These are phyloP conservation scores for Rachycentron canadum DNA, from an alignment of 2,797 vertebrate species.

Conservation along the genomic window DNA sequence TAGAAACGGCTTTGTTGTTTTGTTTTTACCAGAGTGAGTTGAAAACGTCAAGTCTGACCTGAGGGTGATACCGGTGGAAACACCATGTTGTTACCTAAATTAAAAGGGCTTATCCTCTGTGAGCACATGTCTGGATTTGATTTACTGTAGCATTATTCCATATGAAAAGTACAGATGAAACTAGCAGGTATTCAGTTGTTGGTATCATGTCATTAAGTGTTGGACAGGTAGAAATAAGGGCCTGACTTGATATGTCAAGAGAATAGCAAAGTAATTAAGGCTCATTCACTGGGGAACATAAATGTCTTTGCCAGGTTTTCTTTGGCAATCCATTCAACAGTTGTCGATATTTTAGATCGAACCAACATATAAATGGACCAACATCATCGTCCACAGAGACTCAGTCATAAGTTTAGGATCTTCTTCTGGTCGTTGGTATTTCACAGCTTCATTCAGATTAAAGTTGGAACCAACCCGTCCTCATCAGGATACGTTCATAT, in stretches of 20 bases:
- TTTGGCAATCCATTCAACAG: too few species aligned
- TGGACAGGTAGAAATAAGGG: too few species aligned
- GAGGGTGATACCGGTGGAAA: constrained; percentile 41
- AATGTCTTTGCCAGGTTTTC: not conserved
- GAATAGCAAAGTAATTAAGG: not conserved
- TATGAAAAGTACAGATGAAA: not conserved
- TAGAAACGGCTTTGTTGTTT: not conserved
- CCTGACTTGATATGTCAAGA: too few species aligned
- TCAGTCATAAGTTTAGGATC: not conserved
- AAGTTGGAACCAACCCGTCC: not conserved
- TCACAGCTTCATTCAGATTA: not conserved
- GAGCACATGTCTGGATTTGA: not conserved
- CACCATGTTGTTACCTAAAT: not conserved
- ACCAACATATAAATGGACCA: too few species aligned
- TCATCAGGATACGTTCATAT: not conserved
- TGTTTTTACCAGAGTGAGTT: not conserved
- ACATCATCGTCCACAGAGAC: too few species aligned
- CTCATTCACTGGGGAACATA: not conserved
- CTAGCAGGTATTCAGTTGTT: not conserved
- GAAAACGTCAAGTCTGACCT: not conserved
- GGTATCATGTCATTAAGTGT: too few species aligned
- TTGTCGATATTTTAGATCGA: too few species aligned
- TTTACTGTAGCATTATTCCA: not conserved
- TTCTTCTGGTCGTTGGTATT: not conserved
- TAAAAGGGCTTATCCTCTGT: not conserved